Base-by-base conservation (phyloP, 1,140 invertebrate species). In the Drosophila pseudoobscura region DNA sequence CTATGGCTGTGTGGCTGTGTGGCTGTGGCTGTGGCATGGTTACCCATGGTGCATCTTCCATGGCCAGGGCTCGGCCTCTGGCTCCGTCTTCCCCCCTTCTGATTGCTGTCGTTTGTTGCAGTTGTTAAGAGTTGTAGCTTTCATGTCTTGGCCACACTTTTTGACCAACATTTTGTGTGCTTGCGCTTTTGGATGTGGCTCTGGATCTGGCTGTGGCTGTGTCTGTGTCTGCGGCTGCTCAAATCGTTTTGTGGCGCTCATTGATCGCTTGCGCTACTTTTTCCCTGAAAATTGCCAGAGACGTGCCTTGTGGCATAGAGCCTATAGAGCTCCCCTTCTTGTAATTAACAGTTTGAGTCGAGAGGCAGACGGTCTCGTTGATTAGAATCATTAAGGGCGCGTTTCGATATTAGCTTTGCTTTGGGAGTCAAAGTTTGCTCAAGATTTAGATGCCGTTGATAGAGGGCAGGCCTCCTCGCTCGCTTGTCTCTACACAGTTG, bases 141-240 rank as follows among this genome's bases (percentile, higher is more conserved):
- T 82, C 87, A 87, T 90, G 87, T 90, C 78, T 90, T 82, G 72
- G 87, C 82, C 87, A 90, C 87, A 90, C 87, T 87, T 90, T 88
- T 88, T 88, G 83, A 88, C 83, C 83, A 88, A 88, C 78, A 88
- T 88, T 87, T 75, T 87, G 51, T 87, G 78, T 85, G 80, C 76
- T 87, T 78, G 41, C 35, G 57, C 39, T 54, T 57, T 57, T 29
- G 49, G 35, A 11, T 53, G 47, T 44, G 11, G 41, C 24, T 53
- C 35, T 56, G 49, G 9, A 50, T 64, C 13, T 50, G 35, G 45
- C 31, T 31, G 2, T 31, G 45, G 35, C 57, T 56, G 15, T 66
- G 66, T 41, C 45, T 47, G 41, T 59, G 62, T 49, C 46, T 58
- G 50, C 26, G 45, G 45, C 24, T 58, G 57, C 71, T 54, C 58